Evolutionary conservation across 2,113 vertebrate genomes (phyloP).

Genomic region (Gambusia affinis): DNA sequence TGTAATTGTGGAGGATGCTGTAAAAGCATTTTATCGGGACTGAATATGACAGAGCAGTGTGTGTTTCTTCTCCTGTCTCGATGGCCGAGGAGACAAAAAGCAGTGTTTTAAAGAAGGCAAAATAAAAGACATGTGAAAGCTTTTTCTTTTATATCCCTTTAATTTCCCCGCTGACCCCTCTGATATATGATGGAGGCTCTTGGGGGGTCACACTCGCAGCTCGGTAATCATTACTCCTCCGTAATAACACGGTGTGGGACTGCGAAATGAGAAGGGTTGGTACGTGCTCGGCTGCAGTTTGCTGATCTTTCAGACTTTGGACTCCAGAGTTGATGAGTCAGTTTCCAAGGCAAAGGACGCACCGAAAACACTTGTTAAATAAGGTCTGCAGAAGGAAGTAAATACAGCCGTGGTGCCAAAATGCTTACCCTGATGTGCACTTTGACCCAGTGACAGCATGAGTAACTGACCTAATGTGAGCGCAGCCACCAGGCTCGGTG

Average conservation of each 20-base stretch:
- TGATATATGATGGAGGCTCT: slow-evolving; percentile 10
- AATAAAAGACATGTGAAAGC: slow-evolving; percentile 9
- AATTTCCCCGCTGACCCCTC: slow-evolving; percentile 28
- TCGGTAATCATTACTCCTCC: slow-evolving; percentile 20
- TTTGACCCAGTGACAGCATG: slow-evolving; percentile 41
- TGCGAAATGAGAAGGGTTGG: slow-evolving; percentile 34
- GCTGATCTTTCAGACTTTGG: slow-evolving; percentile 62
- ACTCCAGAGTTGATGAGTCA: slow-evolving; percentile 48
- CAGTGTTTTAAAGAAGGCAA: neutral
- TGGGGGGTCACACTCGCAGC: slow-evolving; percentile 33
- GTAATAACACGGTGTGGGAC: slow-evolving; percentile 27
- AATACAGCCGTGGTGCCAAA: slow-evolving; percentile 40
- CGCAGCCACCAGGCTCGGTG: slow-evolving; percentile 10
- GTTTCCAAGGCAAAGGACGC: slow-evolving; percentile 46
- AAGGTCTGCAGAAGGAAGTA: slow-evolving; percentile 34
- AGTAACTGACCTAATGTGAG: slow-evolving; percentile 4
- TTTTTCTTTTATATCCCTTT: slow-evolving; percentile 11
- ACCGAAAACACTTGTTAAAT: slow-evolving; percentile 37
- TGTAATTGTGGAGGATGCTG: neutral
- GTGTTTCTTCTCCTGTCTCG: neutral
- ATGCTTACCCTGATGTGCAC: slow-evolving; percentile 35
- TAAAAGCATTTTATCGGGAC: neutral
- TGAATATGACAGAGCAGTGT: neutral
- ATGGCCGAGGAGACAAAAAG: neutral
- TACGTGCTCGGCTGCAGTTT: slow-evolving; percentile 29